A percentile compares a stretch with the other conserved stretches of the same genome.
Evolutionary conservation across 1,140 invertebrate species (phyloP).

Genomic region (Tetragnatha versicolor): DNA sequence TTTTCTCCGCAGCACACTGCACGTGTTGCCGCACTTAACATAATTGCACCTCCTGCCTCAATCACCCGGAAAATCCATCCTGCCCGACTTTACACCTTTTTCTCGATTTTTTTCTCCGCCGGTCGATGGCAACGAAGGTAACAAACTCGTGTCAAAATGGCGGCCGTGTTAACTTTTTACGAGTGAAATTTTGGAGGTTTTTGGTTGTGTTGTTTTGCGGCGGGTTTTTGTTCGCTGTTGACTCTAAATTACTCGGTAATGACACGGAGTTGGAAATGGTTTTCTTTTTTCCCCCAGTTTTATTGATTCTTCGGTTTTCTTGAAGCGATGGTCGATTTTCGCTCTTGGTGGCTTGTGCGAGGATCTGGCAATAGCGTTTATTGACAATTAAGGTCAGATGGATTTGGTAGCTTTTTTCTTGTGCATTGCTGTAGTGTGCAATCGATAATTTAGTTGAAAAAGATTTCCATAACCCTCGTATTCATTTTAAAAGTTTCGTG

Average conservation of each 20-base stretch:
- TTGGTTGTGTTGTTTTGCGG: background rate
- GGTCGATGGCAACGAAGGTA: background rate
- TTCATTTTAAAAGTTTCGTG: too few species aligned
- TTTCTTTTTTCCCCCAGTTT: background rate
- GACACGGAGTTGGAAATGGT: slow-evolving; percentile 16
- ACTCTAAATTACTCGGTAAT: slow-evolving; percentile 30
- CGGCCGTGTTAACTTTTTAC: slow-evolving; percentile 6
- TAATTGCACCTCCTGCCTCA: slow-evolving; percentile 31
- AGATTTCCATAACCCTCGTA: too few species aligned
- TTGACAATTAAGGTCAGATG: too few species aligned
- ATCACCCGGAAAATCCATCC: slow-evolving; percentile 12
- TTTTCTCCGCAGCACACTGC: slow-evolving; percentile 4
- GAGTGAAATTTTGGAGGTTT: background rate
- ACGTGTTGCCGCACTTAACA: slow-evolving; percentile 40
- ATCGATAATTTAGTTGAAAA: too few species aligned
- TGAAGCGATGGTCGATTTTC: too few species aligned
- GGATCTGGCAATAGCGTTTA: too few species aligned
- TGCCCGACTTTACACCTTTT: background rate
- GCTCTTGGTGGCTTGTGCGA: too few species aligned
- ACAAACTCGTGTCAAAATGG: slow-evolving; percentile 37
- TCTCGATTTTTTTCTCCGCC: background rate
- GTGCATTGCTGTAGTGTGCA: too few species aligned
- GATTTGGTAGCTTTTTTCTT: too few species aligned
- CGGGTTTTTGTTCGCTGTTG: background rate
- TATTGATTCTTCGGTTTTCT: too few species aligned